These are phyloP conservation scores for Burhinus bistriatus DNA, from an alignment of 2,113 vertebrate genomes.

Conservation along the genomic window DNA sequence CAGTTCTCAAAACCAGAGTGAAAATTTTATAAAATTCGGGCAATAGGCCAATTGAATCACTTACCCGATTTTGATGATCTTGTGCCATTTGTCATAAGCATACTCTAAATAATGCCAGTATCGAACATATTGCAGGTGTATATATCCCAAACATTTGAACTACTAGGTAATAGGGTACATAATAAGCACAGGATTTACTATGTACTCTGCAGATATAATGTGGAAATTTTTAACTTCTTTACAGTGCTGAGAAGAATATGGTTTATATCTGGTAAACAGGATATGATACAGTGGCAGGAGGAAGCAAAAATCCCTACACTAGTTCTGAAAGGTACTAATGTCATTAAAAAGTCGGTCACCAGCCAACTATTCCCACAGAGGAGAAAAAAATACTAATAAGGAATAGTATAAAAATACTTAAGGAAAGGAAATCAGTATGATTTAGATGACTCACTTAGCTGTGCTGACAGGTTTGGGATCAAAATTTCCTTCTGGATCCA, in stretches of 20 bases:
- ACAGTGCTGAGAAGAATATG: background rate
- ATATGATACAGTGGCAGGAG: background rate
- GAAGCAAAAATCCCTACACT: background rate
- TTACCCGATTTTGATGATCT: background rate
- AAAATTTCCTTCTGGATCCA: slow-evolving; percentile 95
- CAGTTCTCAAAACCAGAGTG: background rate
- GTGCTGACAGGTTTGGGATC: slow-evolving; percentile 96
- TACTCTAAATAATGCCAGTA: background rate
- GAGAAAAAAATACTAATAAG: background rate
- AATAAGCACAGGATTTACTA: background rate
- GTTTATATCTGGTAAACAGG: background rate
- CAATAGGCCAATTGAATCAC: slow-evolving; percentile 6
- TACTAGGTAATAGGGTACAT: background rate
- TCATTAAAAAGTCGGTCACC: background rate
- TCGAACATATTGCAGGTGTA: background rate
- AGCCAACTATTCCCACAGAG: background rate
- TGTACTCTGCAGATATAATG: background rate
- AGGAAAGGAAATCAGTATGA: background rate
- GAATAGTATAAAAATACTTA: background rate
- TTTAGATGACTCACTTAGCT: slow-evolving; percentile 82
- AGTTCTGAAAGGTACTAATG: background rate
- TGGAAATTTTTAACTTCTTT: background rate
- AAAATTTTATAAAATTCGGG: background rate
- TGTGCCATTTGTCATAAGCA: background rate
- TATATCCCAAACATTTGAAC: background rate